Conservation (phyloP, 2,113 vertebrate genomes). For the Ammodytes marinus region DNA sequence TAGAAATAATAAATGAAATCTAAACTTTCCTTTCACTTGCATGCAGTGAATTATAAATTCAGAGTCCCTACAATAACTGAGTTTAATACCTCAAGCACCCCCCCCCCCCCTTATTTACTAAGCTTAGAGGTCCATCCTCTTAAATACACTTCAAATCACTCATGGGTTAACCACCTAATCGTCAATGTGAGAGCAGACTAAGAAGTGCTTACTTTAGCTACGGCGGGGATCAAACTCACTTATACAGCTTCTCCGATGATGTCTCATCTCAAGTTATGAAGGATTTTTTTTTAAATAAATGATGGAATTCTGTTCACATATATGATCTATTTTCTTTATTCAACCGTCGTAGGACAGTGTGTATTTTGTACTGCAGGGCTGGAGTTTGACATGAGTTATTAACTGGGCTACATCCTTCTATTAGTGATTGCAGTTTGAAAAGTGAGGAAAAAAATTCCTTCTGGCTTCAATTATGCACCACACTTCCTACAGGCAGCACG, state of each 20-base stretch:
- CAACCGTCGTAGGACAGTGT: not conserved
- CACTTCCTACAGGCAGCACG: constrained; percentile 41
- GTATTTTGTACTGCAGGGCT: constrained; percentile 3
- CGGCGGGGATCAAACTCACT: not conserved
- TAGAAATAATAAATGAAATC: not conserved
- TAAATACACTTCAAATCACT: constrained; percentile 14
- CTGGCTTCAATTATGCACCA: constrained; percentile 54
- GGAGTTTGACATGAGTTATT: constrained; percentile 47
- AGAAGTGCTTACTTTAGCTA: constrained; percentile 11
- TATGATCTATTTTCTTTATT: not conserved
- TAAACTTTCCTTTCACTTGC: not conserved
- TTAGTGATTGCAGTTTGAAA: constrained; percentile 28
- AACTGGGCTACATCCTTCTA: constrained; percentile 38
- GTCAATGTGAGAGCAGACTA: constrained; percentile 11
- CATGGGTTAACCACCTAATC: constrained; percentile 9
- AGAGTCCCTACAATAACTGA: not conserved
- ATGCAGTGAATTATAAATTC: not conserved
- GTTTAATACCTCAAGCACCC: not conserved
- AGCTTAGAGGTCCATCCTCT: not conserved
- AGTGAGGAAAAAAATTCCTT: constrained; percentile 28
- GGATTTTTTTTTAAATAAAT: not conserved
- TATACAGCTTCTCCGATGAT: not conserved
- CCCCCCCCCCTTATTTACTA: not conserved
- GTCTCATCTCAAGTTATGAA: not conserved
- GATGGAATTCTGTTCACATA: not conserved